These are phyloP conservation scores for Lasiommata megera DNA, from an alignment of 2,888 invertebrate genomes.

Conservation along the genomic window DNA sequence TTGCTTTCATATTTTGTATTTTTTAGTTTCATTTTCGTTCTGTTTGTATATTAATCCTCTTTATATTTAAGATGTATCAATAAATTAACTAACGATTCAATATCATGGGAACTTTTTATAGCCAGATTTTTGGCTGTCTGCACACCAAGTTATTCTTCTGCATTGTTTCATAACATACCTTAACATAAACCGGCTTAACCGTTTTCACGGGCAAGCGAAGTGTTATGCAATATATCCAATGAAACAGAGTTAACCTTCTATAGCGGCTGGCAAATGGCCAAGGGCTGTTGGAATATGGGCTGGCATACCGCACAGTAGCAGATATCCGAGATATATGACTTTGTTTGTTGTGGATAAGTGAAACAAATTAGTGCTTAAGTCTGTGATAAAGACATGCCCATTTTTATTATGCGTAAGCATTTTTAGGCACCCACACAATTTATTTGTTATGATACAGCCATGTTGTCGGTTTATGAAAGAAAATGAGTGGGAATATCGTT, in stretches of 20 bases:
- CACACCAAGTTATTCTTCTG: no score
- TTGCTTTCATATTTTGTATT: no score
- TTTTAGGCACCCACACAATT: neutral
- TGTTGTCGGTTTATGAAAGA: no score
- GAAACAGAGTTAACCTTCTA: constrained; percentile 8
- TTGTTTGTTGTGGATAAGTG: constrained; percentile 17
- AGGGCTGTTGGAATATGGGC: constrained; percentile 11
- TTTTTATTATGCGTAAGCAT: neutral
- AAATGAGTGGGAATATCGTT: no score
- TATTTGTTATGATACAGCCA: neutral
- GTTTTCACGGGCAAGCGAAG: neutral
- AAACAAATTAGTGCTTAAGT: constrained; percentile 9
- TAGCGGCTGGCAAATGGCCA: constrained; percentile 17
- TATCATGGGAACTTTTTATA: no score
- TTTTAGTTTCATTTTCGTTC: no score
- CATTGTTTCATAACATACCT: no score
- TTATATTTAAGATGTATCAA: no score
- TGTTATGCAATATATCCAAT: constrained; percentile 7
- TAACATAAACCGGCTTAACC: neutral
- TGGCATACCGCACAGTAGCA: constrained; percentile 11
- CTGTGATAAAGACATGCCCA: neutral
- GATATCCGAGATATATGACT: constrained; percentile 4
- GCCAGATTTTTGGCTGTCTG: no score
- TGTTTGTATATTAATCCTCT: no score
- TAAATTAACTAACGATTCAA: no score